These are phyloP conservation scores for Bubalus kerabau DNA, from an alignment of 2,113 vertebrate genomes.

Conservation along the genomic window DNA sequence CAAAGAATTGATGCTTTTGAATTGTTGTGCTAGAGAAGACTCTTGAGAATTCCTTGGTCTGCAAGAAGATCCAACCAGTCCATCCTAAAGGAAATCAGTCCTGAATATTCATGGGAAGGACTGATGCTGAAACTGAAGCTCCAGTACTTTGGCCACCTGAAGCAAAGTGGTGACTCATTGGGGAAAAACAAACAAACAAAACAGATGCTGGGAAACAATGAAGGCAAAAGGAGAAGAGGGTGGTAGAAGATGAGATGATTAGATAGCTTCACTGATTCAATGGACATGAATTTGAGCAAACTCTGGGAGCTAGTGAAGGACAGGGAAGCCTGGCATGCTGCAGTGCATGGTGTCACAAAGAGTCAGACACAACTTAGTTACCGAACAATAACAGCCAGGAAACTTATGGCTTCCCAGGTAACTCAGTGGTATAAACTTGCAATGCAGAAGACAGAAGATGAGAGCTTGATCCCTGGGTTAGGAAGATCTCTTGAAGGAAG, in stretches of 20 bases:
- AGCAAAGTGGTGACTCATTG: accelerated
- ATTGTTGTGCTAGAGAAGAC: background rate
- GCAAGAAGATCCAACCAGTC: background rate
- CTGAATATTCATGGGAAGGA: background rate
- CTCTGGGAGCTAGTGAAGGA: background rate
- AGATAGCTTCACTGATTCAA: background rate
- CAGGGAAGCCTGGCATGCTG: background rate
- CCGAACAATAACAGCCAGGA: background rate
- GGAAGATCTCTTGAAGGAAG: background rate
- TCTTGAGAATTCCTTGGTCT: background rate
- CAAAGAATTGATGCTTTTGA: background rate
- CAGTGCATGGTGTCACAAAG: background rate
- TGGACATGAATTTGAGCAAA: background rate
- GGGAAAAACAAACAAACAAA: background rate
- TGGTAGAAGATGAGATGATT: background rate
- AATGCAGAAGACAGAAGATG: background rate
- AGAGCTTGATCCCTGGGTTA: background rate
- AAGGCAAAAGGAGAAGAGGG: background rate
- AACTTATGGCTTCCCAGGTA: background rate
- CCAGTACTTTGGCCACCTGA: background rate
- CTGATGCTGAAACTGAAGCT: background rate
- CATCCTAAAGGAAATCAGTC: background rate
- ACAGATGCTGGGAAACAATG: background rate
- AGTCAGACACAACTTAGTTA: background rate
- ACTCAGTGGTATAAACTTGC: background rate